These are phyloP conservation scores for Stenichneumon culpator DNA, from an alignment of 2,888 invertebrate species.

Conservation along the genomic window DNA sequence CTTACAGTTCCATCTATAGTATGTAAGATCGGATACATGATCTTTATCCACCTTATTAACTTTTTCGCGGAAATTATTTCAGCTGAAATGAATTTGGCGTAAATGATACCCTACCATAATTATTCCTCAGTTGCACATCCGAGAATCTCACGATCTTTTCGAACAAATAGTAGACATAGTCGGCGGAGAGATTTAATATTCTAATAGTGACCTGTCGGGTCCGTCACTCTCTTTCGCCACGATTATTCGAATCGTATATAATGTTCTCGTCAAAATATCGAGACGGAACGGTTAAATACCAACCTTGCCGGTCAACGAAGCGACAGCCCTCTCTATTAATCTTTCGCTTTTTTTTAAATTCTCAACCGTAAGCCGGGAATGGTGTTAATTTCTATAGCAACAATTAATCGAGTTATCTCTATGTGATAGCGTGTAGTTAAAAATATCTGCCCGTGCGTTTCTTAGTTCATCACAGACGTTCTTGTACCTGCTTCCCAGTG, in stretches of 20 bases:
- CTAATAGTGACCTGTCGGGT: conserved; percentile 81
- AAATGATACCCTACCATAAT: conserved; percentile 2
- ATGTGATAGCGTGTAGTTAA: conserved; percentile 2
- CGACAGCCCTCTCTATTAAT: conserved; percentile 73
- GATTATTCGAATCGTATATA: conserved; percentile 72
- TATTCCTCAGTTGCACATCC: conserved; percentile 46
- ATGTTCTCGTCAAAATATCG: conserved; percentile 77
- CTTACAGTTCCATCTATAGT: no score
- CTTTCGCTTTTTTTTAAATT: conserved; percentile 13
- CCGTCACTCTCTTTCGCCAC: conserved; percentile 52
- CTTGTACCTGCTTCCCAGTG: no score
- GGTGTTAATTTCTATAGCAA: not conserved
- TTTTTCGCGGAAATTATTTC: no score
- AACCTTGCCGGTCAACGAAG: conserved; percentile 76
- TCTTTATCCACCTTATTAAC: no score
- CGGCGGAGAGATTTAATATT: conserved; percentile 76
- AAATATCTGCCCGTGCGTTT: not conserved
- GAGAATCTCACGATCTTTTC: conserved; percentile 37
- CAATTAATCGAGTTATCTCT: conserved; percentile 26
- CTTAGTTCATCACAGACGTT: no score
- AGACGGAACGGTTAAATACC: conserved; percentile 73
- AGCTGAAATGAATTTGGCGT: no score
- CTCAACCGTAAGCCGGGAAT: no score
- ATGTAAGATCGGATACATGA: no score
- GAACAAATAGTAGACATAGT: conserved; percentile 64